Percentiles rank a stretch among this genome's conserved stretches.
These are phyloP conservation scores for Crocodylus rhombifer DNA, from an alignment of 2,797 vertebrate species.

Conservation along the genomic window DNA sequence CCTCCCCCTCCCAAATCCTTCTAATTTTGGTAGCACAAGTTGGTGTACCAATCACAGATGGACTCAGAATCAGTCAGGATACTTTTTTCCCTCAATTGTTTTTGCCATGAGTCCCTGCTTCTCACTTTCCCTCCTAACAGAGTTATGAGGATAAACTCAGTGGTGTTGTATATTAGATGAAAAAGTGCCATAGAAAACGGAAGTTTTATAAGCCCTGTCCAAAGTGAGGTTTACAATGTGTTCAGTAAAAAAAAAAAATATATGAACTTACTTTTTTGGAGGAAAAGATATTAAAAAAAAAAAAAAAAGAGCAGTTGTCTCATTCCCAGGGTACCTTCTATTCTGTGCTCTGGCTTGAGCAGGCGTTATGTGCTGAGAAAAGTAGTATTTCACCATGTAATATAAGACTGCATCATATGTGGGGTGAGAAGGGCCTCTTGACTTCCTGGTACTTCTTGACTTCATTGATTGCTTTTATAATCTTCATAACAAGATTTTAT, in stretches of 20 bases:
- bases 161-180: not conserved
- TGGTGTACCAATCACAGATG: not conserved
- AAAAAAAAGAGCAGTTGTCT: slow-evolving; percentile 55
- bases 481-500: slow-evolving; percentile 26
- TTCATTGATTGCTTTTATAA: slow-evolving; percentile 7
- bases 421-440: too few species aligned
- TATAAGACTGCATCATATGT: not conserved
- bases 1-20: not conserved
- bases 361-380: slow-evolving; percentile 6
- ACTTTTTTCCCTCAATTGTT: too few species aligned
- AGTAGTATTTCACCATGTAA: slow-evolving; percentile 31
- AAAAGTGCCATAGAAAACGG: too few species aligned
- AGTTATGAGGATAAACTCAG: not conserved
- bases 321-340: slow-evolving; percentile 2
- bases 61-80: too few species aligned
- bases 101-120: not conserved
- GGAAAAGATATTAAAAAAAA: too few species aligned
- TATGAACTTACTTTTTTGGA: too few species aligned
- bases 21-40: not conserved
- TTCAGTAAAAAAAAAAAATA: not conserved
- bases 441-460: not conserved
- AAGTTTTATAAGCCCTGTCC: not conserved
- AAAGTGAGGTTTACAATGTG: slow-evolving; percentile 40
- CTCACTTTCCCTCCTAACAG: not conserved
- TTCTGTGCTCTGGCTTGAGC: not conserved